phyloP scores from a whole-genome alignment of 2,797 vertebrate genomes.

The Anguilla obscura region DNA sequence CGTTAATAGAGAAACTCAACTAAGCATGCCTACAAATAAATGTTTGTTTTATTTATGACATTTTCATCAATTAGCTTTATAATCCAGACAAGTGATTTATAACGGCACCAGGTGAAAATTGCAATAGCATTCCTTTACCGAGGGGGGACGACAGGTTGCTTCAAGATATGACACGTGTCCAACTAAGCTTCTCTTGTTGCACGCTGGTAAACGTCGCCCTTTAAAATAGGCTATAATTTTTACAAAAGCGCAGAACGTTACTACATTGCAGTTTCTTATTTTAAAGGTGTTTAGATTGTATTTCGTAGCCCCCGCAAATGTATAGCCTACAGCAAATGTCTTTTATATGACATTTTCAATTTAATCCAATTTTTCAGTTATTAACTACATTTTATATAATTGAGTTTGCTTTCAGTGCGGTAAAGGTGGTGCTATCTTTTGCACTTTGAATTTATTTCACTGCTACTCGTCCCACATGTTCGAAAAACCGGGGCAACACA shows the following conservation, averaged over 20 bases:
- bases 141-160: constrained; percentile 21
- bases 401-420: background rate
- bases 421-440: background rate
- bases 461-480: background rate
- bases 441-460: background rate
- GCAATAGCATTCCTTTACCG: constrained; percentile 27
- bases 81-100: background rate
- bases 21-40: background rate
- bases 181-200: background rate
- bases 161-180: background rate
- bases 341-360: background rate
- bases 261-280: background rate
- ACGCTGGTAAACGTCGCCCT: background rate
- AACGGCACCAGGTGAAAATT: constrained; percentile 8
- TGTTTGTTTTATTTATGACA: background rate
- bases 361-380: background rate
- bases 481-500: background rate
- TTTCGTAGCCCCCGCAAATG: background rate
- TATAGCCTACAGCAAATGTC: background rate
- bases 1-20: background rate
- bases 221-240: background rate
- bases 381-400: background rate
- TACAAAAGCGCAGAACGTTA: background rate
- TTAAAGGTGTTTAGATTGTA: background rate
- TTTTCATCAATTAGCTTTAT: background rate